Evolutionary conservation across 2,113 vertebrate genomes (phyloP), one percentile per base, ranked within the genome.

Genomic region (Anguilla rostrata): DNA sequence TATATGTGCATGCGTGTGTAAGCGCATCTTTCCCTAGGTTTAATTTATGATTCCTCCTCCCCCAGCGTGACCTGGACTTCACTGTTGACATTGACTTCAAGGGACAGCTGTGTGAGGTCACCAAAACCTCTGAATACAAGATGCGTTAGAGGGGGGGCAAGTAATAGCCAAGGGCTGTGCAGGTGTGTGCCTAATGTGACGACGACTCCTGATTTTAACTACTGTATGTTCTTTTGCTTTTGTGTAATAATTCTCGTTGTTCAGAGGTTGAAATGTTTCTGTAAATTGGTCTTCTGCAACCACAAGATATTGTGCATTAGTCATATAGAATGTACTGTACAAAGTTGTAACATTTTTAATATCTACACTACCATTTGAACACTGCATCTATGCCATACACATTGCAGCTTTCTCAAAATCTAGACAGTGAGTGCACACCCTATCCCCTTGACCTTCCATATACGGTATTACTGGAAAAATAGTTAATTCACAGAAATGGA

Each of bases 31-130:
- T 34, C 34, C 26, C n/a, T 0, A 78, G 8, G 29, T 79, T 39
- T 22, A 3, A 34, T 11, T 43, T 79, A 22, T 83, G 16, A n/a
- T 7, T 57, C 22, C 43, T n/a, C 90, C 0, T 22, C 89, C 90
- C 0, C 60, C 94, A 98, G 97, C 96, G 97, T 20, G 97, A 98
- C 92, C 93, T 98, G 94, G 97, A 98, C 95, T 98, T 98, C 94
- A 97, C 94, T 83, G 93, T 98, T 0, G 97, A 98, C 89, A 94
- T 98, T 41, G 97, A 98, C 93, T 98, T 98, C 95, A 98, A 98
- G 94, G 97, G 97, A 84, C 97, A 98, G 91, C 94, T 98, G 88
- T 98, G 97, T 0, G 97, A 98, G 93, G 91, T 98, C 87, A 97
- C 97, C 0, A 97, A 97, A 93, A 97, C 97, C 29, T 96, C 96